These are phyloP conservation scores for Phalanger gymnotis DNA, from an alignment of 2,797 vertebrate species.

Conservation along the genomic window DNA sequence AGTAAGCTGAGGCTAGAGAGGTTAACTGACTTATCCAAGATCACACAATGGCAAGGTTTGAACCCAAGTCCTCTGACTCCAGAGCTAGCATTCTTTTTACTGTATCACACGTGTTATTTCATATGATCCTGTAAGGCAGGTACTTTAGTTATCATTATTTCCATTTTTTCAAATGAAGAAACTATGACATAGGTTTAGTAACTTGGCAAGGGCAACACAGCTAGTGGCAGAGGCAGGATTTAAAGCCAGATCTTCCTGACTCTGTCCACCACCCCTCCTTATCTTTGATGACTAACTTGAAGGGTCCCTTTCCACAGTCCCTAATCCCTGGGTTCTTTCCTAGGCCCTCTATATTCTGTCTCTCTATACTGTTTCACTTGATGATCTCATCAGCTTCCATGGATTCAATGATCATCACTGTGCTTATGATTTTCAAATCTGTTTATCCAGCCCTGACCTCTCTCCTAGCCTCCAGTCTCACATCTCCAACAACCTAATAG, in stretches of 20 bases:
- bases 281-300: neutral
- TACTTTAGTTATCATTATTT: neutral
- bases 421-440: neutral
- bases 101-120: neutral
- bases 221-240: neutral
- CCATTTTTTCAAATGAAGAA: neutral
- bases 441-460: neutral
- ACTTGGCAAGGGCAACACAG: neutral
- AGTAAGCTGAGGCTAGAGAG: neutral
- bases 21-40: neutral
- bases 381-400: neutral
- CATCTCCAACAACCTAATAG: too few relatives aligned
- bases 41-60: neutral
- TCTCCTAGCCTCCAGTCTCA: neutral
- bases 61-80: neutral
- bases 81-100: neutral
- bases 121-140: neutral
- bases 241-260: neutral
- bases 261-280: neutral
- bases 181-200: neutral
- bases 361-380: neutral
- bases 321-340: neutral
- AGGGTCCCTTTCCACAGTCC: neutral
- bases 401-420: neutral
- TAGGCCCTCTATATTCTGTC: neutral